A percentile compares a stretch with the other conserved stretches of the same genome.
Conservation (phyloP, 2,888 invertebrate genomes). For the Nemapogon koenigi region DNA sequence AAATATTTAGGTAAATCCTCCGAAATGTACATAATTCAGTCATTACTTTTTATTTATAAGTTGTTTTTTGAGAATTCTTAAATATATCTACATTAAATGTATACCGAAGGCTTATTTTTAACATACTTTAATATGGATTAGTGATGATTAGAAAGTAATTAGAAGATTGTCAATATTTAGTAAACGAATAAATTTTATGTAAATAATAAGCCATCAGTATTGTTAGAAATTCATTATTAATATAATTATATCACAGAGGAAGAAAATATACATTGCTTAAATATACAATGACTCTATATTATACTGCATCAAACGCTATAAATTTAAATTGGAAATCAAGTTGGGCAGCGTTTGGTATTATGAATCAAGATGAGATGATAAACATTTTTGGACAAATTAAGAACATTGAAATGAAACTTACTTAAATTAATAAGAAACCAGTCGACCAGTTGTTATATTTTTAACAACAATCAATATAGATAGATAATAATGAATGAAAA, state of each 20-base stretch:
- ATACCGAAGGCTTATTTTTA: constrained; percentile 4
- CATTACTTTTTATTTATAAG: constrained; percentile 25
- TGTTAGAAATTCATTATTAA: constrained; percentile 7
- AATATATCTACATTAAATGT: constrained; percentile 1
- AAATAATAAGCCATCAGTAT: constrained; percentile 7
- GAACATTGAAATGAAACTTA: too few species aligned
- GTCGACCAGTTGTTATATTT: too few species aligned
- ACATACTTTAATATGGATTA: constrained; percentile 1
- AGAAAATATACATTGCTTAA: constrained; percentile 6
- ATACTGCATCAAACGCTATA: too few species aligned
- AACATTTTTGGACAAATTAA: too few species aligned
- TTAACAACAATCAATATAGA: too few species aligned
- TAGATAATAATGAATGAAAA: too few species aligned
- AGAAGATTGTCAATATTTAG: background rate
- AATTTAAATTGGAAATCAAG: too few species aligned
- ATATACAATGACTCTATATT: constrained; percentile 48
- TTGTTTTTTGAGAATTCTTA: constrained; percentile 61
- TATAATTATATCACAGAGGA: constrained; percentile 5
- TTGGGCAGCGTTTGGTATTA: too few species aligned
- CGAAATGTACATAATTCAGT: constrained; percentile 8
- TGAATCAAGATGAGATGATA: too few species aligned
- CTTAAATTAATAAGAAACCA: too few species aligned
- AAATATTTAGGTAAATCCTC: constrained; percentile 30
- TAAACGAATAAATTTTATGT: background rate
- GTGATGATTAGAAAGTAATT: background rate